Evolutionary conservation across 1,140 invertebrate genomes (phyloP).

Genomic region (Potamilus streckersoni): DNA sequence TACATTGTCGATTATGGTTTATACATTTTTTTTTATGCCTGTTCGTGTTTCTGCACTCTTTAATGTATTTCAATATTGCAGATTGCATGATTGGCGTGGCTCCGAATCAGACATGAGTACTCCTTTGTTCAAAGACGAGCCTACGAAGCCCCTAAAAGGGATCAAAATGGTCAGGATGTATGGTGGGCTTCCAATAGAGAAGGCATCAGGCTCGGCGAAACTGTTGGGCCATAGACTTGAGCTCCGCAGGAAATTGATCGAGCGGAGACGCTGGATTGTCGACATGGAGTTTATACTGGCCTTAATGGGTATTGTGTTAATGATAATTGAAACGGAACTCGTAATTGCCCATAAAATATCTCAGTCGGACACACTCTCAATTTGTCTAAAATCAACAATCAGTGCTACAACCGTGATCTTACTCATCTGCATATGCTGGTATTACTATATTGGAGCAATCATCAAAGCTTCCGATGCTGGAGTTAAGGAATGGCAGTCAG

Average conservation of each 20-base stretch:
- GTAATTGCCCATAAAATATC: conserved; percentile 25
- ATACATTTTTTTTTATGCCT: no score
- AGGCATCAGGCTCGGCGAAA: background rate
- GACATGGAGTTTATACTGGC: conserved; percentile 43
- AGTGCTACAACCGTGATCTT: conserved; percentile 35
- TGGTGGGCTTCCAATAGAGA: conserved; percentile 1
- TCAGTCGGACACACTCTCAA: conserved; percentile 21
- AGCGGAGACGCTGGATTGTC: conserved; percentile 36
- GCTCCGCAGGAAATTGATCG: conserved; percentile 29
- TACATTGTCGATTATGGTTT: no score
- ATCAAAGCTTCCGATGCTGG: conserved; percentile 50
- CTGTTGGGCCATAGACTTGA: conserved; percentile 37
- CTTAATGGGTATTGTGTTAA: conserved; percentile 40
- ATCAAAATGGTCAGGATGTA: conserved; percentile 10
- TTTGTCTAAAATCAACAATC: conserved; percentile 35
- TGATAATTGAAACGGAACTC: conserved; percentile 50
- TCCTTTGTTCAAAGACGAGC: conserved; percentile 27
- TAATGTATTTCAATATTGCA: no score
- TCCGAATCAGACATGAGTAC: background rate
- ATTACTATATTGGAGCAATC: conserved; percentile 42
- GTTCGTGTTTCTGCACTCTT: no score
- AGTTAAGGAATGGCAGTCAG: conserved; percentile 43
- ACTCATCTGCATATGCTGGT: conserved; percentile 34
- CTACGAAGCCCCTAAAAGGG: background rate
- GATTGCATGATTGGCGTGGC: no score